Base-by-base conservation (phyloP, 2,888 invertebrate species). In the Ichneumoninae sp. region DNA sequence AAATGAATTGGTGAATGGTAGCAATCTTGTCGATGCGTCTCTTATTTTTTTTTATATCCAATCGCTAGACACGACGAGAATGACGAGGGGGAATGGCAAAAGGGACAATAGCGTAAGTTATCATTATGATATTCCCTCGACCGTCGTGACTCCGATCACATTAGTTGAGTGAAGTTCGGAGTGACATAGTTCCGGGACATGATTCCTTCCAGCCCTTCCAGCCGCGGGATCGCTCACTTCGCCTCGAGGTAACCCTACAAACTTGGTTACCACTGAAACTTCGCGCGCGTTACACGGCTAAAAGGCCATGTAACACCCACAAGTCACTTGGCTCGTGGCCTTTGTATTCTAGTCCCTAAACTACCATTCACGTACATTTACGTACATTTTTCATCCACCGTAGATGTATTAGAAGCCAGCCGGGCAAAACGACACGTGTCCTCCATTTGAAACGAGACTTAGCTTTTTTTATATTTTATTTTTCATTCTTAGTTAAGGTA, bases 11-110 rank as follows among this genome's bases (percentile, higher is more conserved):
- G 33, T 16, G 8, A 16, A 44, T 40, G 16, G 33, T 62, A n/a
- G 30, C 62, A 13, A 30, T 36, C 30, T 36, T 6, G 36, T 5
- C 54, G 33, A 52, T 54, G n/a, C 8, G 22, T 33, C 8, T 33
- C n/a, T 40, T 68, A 65, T 78, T 30, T 50, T 16, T 16, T n/a
- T 79, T 19, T 52, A 54, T 70, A 13, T 10, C 2, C 57, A 22
- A 44, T 22, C 22, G 13, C 26, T 4, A 13, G 60, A 30, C 13
- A 5, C 16, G 0, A 4, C 10, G 60, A 30, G 60, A 30, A 26
- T 60, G 16, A 16, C 10, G 60, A 22, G 19, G 10, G 8, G 30
- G 30, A 60, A 10, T 44, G 44, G 10, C 44, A 44, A 44, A 40
- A 16, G 44, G 13, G 44, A 16, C 44, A 47, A 47, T 47, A 16